phyloP scores from a whole-genome alignment of 2,888 invertebrate species.

The Habroteleia sp. region DNA sequence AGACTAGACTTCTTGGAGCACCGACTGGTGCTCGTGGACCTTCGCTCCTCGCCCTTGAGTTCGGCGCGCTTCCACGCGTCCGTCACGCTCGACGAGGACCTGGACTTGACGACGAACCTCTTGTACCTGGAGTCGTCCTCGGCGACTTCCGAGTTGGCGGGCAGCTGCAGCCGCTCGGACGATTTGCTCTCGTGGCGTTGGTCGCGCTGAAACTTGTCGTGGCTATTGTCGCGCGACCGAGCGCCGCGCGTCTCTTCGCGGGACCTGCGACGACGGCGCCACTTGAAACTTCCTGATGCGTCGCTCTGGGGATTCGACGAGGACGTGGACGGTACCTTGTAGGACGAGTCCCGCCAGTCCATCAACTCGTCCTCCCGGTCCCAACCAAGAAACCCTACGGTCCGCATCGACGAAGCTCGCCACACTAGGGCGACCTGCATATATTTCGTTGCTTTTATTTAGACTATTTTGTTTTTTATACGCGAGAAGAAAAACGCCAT shows the following conservation, averaged over 20 bases:
- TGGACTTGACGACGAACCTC: conserved; percentile 71
- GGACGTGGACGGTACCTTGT: conserved; percentile 71
- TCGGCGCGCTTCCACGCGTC: conserved; percentile 72
- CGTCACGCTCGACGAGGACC: conserved; percentile 74
- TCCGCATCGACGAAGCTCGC: conserved; percentile 80
- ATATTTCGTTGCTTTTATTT: conserved; percentile 4
- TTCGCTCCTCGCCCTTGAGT: conserved; percentile 63
- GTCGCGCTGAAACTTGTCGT: conserved; percentile 43
- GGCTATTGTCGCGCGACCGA: conserved; percentile 73
- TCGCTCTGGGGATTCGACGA: conserved; percentile 58
- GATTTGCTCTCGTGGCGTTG: conserved; percentile 66
- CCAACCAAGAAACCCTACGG: conserved; percentile 80
- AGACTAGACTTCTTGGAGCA: conserved; percentile 71
- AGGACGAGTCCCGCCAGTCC: conserved; percentile 79
- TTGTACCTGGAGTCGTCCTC: conserved; percentile 48
- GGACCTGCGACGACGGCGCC: conserved; percentile 72
- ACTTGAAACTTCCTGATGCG: conserved; percentile 59
- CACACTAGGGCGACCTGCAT: conserved; percentile 79
- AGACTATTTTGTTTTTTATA: too few relatives aligned
- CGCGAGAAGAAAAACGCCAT: not conserved
- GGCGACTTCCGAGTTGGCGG: conserved; percentile 11
- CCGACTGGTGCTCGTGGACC: conserved; percentile 66
- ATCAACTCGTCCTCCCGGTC: conserved; percentile 80
- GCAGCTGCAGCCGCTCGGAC: conserved; percentile 55
- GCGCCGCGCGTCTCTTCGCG: conserved; percentile 69